Evolutionary conservation across 2,113 vertebrate genomes (phyloP).

Genomic region (Lophochroa leadbeateri): DNA sequence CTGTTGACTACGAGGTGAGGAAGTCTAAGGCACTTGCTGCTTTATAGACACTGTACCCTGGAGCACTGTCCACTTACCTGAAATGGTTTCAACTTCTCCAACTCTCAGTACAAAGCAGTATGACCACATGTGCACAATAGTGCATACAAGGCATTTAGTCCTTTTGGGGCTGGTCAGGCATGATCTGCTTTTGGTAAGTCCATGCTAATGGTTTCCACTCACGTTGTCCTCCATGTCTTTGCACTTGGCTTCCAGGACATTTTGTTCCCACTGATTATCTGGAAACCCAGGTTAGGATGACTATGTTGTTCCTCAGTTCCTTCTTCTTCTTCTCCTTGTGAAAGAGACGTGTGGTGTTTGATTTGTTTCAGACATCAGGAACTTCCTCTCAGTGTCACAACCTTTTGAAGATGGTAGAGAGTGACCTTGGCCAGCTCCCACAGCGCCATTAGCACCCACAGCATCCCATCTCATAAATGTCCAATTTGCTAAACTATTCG

Average conservation of each 20-base stretch:
- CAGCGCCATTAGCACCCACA: fast-evolving
- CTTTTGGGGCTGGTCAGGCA: not conserved
- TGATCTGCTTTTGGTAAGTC: not conserved
- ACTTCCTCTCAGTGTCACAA: not conserved
- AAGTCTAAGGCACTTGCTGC: not conserved
- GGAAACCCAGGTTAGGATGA: not conserved
- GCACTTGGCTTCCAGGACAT: not conserved
- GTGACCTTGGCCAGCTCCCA: not conserved
- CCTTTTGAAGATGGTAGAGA: not conserved
- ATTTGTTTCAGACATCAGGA: not conserved
- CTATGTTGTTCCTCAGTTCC: not conserved
- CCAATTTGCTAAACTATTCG: not conserved
- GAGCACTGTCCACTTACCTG: not conserved
- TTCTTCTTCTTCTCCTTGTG: not conserved
- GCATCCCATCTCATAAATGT: not conserved
- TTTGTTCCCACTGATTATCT: not conserved
- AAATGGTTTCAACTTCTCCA: not conserved
- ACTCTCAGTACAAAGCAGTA: not conserved
- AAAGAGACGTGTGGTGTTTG: fast-evolving
- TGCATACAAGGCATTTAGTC: not conserved
- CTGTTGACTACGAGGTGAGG: not conserved
- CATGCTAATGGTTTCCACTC: not conserved
- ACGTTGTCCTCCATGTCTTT: not conserved
- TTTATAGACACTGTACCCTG: not conserved
- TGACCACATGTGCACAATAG: not conserved